A percentile compares a stretch with the other conserved stretches of the same genome.
Evolutionary conservation across 2,113 vertebrate genomes (phyloP).

Genomic region (Butastur rufipennis): DNA sequence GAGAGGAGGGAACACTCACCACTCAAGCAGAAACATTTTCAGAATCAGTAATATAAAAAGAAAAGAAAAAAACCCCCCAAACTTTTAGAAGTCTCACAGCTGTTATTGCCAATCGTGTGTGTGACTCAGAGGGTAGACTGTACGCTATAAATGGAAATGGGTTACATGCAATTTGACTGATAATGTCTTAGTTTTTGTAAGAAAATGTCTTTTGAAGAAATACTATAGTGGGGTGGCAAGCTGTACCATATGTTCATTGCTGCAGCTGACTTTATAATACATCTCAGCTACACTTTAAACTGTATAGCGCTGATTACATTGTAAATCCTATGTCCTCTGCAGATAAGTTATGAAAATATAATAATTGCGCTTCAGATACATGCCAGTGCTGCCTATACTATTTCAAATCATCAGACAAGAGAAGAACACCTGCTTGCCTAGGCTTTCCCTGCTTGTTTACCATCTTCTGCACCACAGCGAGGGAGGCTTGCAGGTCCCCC

Average conservation of each 20-base stretch:
- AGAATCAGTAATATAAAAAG: conserved; percentile 6
- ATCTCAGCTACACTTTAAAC: conserved; percentile 20
- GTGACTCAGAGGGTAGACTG: conserved; percentile 59
- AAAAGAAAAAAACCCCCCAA: neutral
- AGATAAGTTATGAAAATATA: conserved; percentile 49
- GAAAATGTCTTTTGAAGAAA: conserved; percentile 65
- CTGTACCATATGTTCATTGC: conserved; percentile 56
- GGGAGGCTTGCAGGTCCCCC: neutral
- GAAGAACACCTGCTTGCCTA: conserved; percentile 5
- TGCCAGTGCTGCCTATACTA: neutral
- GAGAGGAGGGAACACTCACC: neutral
- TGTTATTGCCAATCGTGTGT: conserved; percentile 11
- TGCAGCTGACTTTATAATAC: conserved; percentile 61
- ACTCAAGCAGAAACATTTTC: neutral
- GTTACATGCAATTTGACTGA: conserved; percentile 65
- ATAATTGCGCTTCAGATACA: neutral
- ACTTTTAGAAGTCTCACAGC: conserved; percentile 50
- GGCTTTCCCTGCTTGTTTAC: neutral
- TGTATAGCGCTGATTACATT: conserved; percentile 62
- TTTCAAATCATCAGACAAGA: neutral
- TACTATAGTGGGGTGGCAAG: conserved; percentile 36
- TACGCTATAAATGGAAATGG: conserved; percentile 68
- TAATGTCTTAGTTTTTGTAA: conserved; percentile 62
- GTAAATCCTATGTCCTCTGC: conserved; percentile 38
- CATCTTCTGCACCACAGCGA: neutral